Base-by-base conservation (phyloP, 1,140 invertebrate genomes). In the Papilio xuthus region DNA sequence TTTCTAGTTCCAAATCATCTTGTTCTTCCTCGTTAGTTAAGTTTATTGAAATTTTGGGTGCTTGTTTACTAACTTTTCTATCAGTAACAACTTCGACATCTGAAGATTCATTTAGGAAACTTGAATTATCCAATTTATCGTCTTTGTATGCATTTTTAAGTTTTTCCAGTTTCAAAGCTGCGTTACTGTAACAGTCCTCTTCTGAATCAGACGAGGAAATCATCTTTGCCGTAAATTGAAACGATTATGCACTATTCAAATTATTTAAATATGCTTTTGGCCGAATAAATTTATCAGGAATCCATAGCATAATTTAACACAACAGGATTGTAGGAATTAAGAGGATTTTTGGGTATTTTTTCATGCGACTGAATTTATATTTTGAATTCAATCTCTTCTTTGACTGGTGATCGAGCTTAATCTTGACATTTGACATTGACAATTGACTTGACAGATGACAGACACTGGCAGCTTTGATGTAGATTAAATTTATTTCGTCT, bases 141-240 rank as follows among this genome's bases (percentile, higher is more conserved):
- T 83, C 81, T 10, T 53, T 69, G 53, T 84, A 87, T 42, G 83
- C 85, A 41, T 85, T 87, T 78, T 86, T 88, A 72, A 90, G 72
- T 9, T 44, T 73, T 47, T 88, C 82, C 10, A 92, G 75, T 75
- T 82, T 88, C 67, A 87, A 80, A 8, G 83, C 82, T 44, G 85
- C 72, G 41, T 90, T 90, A 0, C 86, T 83, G 72, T 89, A 92
- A 47, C 84, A 88, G 76, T 90, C 89, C 26, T 89, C 89, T 56
- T 92, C 91, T 0, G 90, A 90, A 78, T 90, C 91, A 0, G 90
- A 92, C 6, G 89, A 90, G 71, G 80, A 77, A 41, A 77, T 20
- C 74, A 42, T 44, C 28, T 53, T 56, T 15, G 37, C 7, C 6
- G 50, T 37, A 53, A 32, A 53, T n/a, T n/a, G 10, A 75, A 9